Percentiles rank a stretch among this genome's conserved stretches.
These are phyloP conservation scores for Campopleginae sp. DNA, from an alignment of 2,888 invertebrate genomes.

Conservation along the genomic window DNA sequence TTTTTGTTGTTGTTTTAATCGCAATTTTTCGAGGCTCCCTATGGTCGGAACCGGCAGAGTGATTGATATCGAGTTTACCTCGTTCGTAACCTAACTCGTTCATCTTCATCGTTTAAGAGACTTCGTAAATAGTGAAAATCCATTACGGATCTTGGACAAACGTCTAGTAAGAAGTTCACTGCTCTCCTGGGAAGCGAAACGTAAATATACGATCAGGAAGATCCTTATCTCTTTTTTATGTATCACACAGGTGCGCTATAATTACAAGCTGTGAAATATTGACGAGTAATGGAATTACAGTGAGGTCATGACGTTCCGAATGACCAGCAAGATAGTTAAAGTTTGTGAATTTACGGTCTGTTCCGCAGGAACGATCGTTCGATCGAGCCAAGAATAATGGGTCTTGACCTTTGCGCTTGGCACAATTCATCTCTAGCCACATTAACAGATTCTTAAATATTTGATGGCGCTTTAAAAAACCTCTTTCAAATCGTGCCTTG, in stretches of 20 bases:
- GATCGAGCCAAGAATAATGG: constrained; percentile 24
- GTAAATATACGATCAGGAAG: constrained; percentile 13
- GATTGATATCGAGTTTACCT: constrained; percentile 51
- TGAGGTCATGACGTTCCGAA: constrained; percentile 1
- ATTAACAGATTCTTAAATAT: neutral
- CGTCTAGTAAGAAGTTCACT: constrained; percentile 25
- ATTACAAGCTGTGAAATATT: constrained; percentile 51
- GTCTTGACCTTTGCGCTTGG: constrained; percentile 3
- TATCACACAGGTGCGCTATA: constrained; percentile 25
- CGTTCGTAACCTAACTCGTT: constrained; percentile 48
- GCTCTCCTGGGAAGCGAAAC: constrained; percentile 48
- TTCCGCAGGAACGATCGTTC: constrained; percentile 15
- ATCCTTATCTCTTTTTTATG: constrained; percentile 12
- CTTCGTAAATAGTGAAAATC: neutral
- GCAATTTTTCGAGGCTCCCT: neutral
- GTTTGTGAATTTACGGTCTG: constrained; percentile 45
- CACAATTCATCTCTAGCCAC: neutral
- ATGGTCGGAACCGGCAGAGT: constrained; percentile 2
- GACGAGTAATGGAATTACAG: constrained; percentile 41
- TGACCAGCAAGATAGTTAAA: constrained; percentile 13
- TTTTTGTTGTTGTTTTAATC: neutral
- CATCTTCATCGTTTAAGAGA: constrained; percentile 5
- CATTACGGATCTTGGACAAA: constrained; percentile 40
- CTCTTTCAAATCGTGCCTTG: neutral
- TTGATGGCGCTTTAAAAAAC: neutral